Evolutionary conservation across 2,888 invertebrate species (phyloP).

Genomic region (Xestia sexstrigata): DNA sequence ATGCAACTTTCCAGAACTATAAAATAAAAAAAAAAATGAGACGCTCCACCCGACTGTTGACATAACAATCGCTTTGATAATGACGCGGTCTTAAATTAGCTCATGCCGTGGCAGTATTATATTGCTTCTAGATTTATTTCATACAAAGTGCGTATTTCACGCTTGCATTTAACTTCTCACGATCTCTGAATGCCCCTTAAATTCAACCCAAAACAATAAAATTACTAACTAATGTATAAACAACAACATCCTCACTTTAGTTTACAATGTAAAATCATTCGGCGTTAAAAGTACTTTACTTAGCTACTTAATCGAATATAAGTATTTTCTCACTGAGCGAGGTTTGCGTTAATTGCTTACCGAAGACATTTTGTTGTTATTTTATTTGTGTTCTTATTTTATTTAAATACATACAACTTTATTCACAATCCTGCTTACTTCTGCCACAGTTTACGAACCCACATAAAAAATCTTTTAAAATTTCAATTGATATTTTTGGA

Average conservation of each 20-base stretch:
- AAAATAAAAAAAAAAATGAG: neutral
- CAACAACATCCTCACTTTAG: conserved; percentile 36
- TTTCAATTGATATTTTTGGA: neutral
- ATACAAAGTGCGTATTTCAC: conserved; percentile 6
- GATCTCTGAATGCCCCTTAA: conserved; percentile 28
- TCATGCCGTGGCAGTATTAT: neutral
- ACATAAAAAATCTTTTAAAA: neutral
- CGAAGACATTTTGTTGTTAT: conserved; percentile 1
- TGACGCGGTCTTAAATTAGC: neutral
- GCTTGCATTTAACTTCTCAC: conserved; percentile 21
- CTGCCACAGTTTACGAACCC: neutral
- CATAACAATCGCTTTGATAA: neutral
- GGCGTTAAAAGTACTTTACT: conserved; percentile 14
- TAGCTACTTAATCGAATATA: conserved; percentile 22
- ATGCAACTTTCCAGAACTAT: neutral
- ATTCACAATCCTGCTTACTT: conserved; percentile 4
- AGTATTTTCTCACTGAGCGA: conserved; percentile 14
- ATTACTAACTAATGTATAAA: conserved; percentile 37
- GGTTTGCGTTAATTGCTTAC: conserved; percentile 8
- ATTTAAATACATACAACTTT: neutral
- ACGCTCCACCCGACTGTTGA: neutral
- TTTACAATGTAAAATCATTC: conserved; percentile 32
- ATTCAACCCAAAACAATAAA: conserved; percentile 23
- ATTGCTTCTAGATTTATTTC: conserved; percentile 11
- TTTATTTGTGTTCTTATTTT: conserved; percentile 8